Evolutionary conservation across 2,113 vertebrate genomes (phyloP).

Genomic region (Pseudorectes ferrugineus): DNA sequence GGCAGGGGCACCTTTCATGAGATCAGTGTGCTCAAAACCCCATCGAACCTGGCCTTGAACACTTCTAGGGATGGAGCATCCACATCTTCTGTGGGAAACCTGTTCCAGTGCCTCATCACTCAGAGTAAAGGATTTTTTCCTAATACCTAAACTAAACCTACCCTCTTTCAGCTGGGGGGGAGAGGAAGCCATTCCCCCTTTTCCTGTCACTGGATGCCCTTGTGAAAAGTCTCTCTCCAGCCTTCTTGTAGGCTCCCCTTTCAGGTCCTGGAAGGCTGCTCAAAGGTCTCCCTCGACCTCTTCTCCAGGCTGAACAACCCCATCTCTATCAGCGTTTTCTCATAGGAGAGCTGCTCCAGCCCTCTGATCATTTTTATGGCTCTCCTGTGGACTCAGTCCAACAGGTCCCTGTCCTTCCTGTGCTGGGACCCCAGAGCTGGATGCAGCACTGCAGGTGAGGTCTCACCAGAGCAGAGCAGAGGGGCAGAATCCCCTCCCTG

Average conservation of each 20-base stretch:
- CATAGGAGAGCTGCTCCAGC: background rate
- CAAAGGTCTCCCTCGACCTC: background rate
- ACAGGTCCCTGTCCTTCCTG: accelerated
- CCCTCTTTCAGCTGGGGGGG: background rate
- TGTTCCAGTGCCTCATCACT: background rate
- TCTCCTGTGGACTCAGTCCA: accelerated
- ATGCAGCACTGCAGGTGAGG: background rate
- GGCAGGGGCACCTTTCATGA: background rate
- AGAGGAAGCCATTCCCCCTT: background rate
- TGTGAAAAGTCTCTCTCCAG: background rate
- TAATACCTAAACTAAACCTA: background rate
- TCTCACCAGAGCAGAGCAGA: background rate
- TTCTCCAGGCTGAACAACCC: background rate
- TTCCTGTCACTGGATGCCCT: background rate
- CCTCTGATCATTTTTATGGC: background rate
- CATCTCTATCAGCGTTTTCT: background rate
- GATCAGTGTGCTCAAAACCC: background rate
- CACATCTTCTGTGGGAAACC: background rate
- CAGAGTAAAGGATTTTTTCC: background rate
- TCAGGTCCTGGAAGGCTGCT: background rate
- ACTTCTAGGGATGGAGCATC: background rate
- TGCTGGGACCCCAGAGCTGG: background rate
- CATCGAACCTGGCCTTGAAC: background rate
- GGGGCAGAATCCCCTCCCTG: background rate
- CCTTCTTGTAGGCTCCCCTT: background rate